Base-by-base conservation (phyloP, 1,140 invertebrate species). In the Calliphora vicina region DNA sequence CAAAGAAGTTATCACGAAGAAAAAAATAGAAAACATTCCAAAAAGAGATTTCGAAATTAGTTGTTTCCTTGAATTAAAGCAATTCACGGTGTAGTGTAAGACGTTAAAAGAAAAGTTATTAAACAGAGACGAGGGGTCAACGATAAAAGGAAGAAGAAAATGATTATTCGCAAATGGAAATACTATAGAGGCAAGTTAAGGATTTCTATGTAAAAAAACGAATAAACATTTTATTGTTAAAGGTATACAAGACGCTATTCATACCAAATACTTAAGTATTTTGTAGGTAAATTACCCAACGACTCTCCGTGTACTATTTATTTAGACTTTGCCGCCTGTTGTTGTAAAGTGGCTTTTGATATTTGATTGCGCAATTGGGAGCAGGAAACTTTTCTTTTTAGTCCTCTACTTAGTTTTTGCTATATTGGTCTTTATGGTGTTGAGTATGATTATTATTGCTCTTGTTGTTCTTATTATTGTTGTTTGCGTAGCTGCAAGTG, bases 301-400 rank as follows among this genome's bases (percentile, higher is more conserved):
- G 10, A 50, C 45, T 27, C 17, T 23, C 23, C 9, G 57, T 25
- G 29, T 81, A n/a, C n/a, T n/a, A 17, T 29, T n/a, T 57, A 50
- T 0, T 26, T 42, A 72, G 74, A 42, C 9, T 72, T 27, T 29
- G 81, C 27, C 26, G 81, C 27, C 81, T 43, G 35, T 43, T 61
- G 61, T 20, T 84, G 81, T 73, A 61, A 81, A 81, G 80, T 81
- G 80, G 76, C 84, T 84, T 84, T 86, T 87, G 85, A 87, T 86
- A 86, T 86, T 86, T 88, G 87, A 88, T 87, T 88, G 87, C 87
- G 86, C 87, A 86, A 88, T 85, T 88, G 87, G 87, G 87, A 88
- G 61, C 35, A 87, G 74, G 74, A 78, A 76, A 78, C 23, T 26
- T 78, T 78, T 35, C 27, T 35, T 35, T 35, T 57, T 57, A 15